A percentile compares a stretch with the other conserved stretches of the same genome.
Evolutionary conservation across 2,113 vertebrate species (phyloP).

Genomic region (Lethenteron reissneri): DNA sequence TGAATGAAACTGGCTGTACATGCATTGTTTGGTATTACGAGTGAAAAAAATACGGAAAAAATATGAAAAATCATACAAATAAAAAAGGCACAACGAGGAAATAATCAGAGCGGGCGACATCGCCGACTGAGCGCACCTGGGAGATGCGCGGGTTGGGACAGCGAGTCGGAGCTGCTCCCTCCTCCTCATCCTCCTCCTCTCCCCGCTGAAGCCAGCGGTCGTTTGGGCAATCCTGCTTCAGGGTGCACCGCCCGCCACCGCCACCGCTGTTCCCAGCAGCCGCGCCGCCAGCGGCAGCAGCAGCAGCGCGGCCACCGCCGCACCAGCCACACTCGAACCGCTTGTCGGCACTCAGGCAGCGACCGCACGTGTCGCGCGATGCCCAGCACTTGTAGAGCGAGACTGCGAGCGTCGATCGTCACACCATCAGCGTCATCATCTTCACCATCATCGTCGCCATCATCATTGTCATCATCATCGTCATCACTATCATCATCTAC

Average conservation of each 20-base stretch:
- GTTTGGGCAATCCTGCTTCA: not conserved
- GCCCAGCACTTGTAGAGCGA: slow-evolving; percentile 1
- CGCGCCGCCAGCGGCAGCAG: too few species aligned
- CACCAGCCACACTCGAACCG: slow-evolving; percentile 4
- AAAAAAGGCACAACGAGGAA: too few species aligned
- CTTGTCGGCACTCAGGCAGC: not conserved
- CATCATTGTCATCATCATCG: too few species aligned
- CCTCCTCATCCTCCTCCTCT: too few species aligned
- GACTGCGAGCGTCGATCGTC: not conserved
- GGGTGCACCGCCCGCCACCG: slow-evolving; percentile 4
- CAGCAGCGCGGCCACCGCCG: not conserved
- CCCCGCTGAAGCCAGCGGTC: slow-evolving; percentile 3
- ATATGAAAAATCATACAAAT: too few species aligned
- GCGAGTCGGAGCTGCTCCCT: not conserved
- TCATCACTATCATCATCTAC: too few species aligned
- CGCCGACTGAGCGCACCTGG: not conserved
- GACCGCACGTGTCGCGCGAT: slow-evolving; percentile 3
- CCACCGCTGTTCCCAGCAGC: not conserved
- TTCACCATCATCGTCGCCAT: too few species aligned
- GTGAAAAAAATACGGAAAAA: too few species aligned
- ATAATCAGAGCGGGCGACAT: too few species aligned
- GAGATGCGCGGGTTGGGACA: not conserved
- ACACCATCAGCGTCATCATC: too few species aligned
- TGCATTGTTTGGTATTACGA: too few species aligned
- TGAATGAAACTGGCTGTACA: too few species aligned